These are phyloP conservation scores for Pseudorasbora parva DNA, from an alignment of 2,113 vertebrate genomes.

Conservation along the genomic window DNA sequence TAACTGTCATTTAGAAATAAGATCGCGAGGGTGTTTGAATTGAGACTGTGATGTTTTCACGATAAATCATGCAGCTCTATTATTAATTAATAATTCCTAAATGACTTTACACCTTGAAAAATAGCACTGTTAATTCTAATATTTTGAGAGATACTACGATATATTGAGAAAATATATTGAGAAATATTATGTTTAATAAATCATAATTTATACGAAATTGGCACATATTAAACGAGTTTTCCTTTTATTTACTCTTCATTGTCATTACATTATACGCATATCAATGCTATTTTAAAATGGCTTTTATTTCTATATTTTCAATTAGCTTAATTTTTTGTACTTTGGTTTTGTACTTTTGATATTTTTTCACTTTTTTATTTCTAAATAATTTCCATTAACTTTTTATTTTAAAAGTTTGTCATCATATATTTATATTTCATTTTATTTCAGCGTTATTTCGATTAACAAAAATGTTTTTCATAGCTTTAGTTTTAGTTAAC, in stretches of 20 bases:
- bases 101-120: too few relatives aligned
- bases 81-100: too few relatives aligned
- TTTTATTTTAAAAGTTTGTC: too few relatives aligned
- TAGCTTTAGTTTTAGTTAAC: neutral
- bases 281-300: neutral
- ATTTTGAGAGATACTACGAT: too few relatives aligned
- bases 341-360: neutral
- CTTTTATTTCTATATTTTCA: neutral
- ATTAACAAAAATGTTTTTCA: neutral
- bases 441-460: neutral
- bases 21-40: too few relatives aligned
- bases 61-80: too few relatives aligned
- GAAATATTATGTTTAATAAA: too few relatives aligned
- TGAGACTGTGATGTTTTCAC: too few relatives aligned
- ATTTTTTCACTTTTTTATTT: neutral
- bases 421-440: neutral
- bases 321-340: neutral
- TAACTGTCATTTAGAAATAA: too few relatives aligned
- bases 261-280: neutral
- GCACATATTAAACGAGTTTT: neutral
- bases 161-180: too few relatives aligned
- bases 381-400: neutral
- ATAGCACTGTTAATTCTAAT: too few relatives aligned
- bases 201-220: neutral
- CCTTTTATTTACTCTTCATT: neutral